Evolutionary conservation across 2,797 vertebrate genomes (phyloP).

Genomic region (Coregonus suidteri): DNA sequence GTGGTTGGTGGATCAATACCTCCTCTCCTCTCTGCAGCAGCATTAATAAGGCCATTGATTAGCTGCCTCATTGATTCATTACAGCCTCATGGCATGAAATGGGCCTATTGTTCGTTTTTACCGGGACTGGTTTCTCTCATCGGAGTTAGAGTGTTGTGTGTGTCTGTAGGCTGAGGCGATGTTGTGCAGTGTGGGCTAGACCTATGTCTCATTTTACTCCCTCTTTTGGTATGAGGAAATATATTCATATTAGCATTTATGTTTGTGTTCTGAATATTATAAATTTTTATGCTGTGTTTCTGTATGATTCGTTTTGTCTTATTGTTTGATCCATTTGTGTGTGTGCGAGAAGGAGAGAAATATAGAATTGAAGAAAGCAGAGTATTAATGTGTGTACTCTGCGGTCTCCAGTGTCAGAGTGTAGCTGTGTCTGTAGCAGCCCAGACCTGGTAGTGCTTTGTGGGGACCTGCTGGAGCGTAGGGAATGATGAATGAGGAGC

Average conservation of each 20-base stretch:
- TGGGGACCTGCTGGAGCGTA: slow-evolving; percentile 45
- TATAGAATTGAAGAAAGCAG: not conserved
- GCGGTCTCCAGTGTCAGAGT: not conserved
- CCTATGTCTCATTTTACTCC: not conserved
- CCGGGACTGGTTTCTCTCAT: slow-evolving; percentile 45
- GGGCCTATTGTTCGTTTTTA: slow-evolving; percentile 63
- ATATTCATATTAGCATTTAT: not conserved
- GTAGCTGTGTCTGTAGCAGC: slow-evolving; percentile 39
- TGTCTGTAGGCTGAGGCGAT: not conserved
- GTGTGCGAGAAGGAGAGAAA: not conserved
- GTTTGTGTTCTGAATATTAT: not conserved
- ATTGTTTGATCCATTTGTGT: not conserved
- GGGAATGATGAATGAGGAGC: slow-evolving; percentile 74
- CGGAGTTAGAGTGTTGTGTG: not conserved
- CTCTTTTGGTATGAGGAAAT: not conserved
- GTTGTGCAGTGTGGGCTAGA: not conserved
- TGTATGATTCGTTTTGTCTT: not conserved
- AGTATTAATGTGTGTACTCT: not conserved
- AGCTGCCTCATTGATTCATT: slow-evolving; percentile 74
- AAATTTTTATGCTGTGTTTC: not conserved
- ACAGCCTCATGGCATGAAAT: slow-evolving; percentile 61
- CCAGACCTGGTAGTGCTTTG: slow-evolving; percentile 43
- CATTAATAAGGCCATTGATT: slow-evolving; percentile 79
- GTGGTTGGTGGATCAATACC: slow-evolving; percentile 66
- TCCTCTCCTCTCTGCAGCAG: slow-evolving; percentile 60